Percentiles rank a stretch among this genome's conserved stretches.
Conservation (phyloP, 2,113 vertebrate genomes). For the Rhinolophus sinicus region DNA sequence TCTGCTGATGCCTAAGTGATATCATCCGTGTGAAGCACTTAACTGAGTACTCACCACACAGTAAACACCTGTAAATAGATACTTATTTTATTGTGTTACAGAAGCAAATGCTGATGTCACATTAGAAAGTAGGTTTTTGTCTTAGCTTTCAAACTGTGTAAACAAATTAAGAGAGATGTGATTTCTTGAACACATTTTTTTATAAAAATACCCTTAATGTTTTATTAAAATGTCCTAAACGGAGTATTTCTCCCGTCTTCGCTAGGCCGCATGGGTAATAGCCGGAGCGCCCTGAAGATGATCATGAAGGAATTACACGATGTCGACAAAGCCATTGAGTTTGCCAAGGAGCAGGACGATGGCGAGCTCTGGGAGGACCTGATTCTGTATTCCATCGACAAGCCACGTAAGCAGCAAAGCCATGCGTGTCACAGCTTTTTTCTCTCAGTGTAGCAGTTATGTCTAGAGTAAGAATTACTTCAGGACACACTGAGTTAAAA, state of each 20-base stretch:
- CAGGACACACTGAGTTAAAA: not conserved
- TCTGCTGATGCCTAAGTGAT: not conserved
- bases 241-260: not conserved
- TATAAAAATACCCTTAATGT: not conserved
- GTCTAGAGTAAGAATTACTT: constrained; percentile 39
- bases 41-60: not conserved
- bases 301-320: constrained; percentile 97
- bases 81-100: not conserved
- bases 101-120: not conserved
- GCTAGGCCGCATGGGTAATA: constrained; percentile 98
- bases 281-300: constrained; percentile 97
- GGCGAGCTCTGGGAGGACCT: constrained; percentile 98
- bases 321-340: constrained; percentile 99
- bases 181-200: not conserved
- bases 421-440: not conserved
- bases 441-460: not conserved
- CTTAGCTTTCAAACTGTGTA: not conserved
- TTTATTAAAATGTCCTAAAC: not conserved
- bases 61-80: not conserved
- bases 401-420: constrained; percentile 91
- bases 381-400: constrained; percentile 98
- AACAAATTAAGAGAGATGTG: not conserved
- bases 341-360: constrained; percentile 99
- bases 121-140: not conserved
- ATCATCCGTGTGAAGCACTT: not conserved